Evolutionary conservation across 2,113 vertebrate species (phyloP), one percentile per base, ranked within the genome.

Genomic region (Eolophus roseicapilla): DNA sequence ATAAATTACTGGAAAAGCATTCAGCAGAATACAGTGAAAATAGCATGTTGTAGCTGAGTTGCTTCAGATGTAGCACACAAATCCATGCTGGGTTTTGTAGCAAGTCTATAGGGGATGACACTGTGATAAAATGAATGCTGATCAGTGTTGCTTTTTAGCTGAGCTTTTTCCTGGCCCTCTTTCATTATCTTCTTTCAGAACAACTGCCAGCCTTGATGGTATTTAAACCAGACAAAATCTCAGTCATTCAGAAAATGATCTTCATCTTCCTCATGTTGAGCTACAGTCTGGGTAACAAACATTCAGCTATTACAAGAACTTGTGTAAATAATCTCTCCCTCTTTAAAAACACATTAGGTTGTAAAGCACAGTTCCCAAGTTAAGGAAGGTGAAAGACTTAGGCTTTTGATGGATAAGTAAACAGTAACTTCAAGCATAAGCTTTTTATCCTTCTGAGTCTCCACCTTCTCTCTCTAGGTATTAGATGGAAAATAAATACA

Each of bases 391-490:
- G 44, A 55, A 96, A 88, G 80, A 59, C 67, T 93, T 92, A 82
- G 68, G 82, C 46, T 27, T 37, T 46, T 60, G 63, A 19, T 94
- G 84, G 91, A 80, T 91, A 59, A 96, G 87, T 82, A 69, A 96
- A 76, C 57, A 84, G 52, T 63, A 41, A 88, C 29, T 92, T 93
- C 35, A 70, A 4, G 69, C 69, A 2, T 96, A 94, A 97, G 90
- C 93, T 90, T 91, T 91, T 96, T 89, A 97, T 95, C 95, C 86
- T 64, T 55, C 91, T 21, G 67, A 93, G 84, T 86, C 85, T 65
- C 91, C 69, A 60, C 90, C 95, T 92, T 88, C 77, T 50, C 90
- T 71, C 90, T 67, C 50, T 53, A 77, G 88, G 90, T 44, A 96
- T 97, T 97, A 93, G 81, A 62, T 79, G 84, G 86, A 49, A 95